Percentiles rank a stretch among this genome's conserved stretches.
Evolutionary conservation across 1,140 invertebrate genomes (phyloP).

Genomic region (Macrosteles quadrilineatus): DNA sequence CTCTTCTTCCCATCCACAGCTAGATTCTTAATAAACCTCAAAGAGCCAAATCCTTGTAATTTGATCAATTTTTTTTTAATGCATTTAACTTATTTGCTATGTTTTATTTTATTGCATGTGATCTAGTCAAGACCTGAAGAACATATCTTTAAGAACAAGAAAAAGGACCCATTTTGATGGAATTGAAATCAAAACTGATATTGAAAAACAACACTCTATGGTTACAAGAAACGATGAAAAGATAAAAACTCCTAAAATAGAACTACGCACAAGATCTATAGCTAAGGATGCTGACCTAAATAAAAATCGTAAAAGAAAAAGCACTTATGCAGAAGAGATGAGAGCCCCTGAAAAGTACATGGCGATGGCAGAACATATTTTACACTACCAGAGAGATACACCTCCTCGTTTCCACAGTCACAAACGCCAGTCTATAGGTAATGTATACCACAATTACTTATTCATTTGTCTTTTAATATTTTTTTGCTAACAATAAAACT

Average conservation of each 20-base stretch:
- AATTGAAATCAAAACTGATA: background rate
- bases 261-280: constrained; percentile 8
- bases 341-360: background rate
- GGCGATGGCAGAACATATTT: constrained; percentile 12
- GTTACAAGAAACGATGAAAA: constrained; percentile 14
- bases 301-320: background rate
- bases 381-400: constrained; percentile 21
- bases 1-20: too few relatives aligned
- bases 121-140: background rate
- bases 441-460: too few relatives aligned
- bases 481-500: too few relatives aligned
- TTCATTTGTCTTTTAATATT: too few relatives aligned
- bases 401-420: constrained; percentile 11
- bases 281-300: background rate
- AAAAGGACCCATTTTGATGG: constrained; percentile 11
- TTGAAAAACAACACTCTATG: constrained; percentile 27
- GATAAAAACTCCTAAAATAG: constrained; percentile 20
- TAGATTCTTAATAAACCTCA: too few relatives aligned
- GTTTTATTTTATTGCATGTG: too few relatives aligned
- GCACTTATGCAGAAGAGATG: background rate
- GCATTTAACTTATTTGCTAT: too few relatives aligned
- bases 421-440: background rate
- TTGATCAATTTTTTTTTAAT: too few relatives aligned
- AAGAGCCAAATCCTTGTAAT: too few relatives aligned
- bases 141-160: background rate